Percentiles rank a stretch among this genome's conserved stretches.
Evolutionary conservation across 2,113 vertebrate genomes (phyloP).

Genomic region (Pithys albifrons): DNA sequence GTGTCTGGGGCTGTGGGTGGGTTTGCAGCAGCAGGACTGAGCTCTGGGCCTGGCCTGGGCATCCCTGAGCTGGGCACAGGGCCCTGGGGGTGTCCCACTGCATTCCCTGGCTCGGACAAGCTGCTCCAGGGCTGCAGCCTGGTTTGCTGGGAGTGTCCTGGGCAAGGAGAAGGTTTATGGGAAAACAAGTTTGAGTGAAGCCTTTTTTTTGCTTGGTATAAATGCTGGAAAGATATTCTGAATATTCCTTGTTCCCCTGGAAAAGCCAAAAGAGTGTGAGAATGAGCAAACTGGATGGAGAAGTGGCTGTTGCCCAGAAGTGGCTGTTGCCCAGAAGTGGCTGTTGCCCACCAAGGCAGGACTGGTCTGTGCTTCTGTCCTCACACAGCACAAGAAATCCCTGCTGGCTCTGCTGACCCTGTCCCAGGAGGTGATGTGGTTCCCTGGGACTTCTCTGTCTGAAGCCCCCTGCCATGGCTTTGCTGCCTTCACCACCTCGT

Average conservation of each 20-base stretch:
- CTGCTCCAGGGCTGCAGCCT: background rate
- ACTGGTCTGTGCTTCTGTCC: background rate
- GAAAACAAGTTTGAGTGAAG: background rate
- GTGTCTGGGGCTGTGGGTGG: fast-evolving
- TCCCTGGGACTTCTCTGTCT: background rate
- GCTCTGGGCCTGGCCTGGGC: background rate
- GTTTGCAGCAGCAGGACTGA: fast-evolving
- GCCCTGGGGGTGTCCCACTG: background rate
- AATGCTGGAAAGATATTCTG: background rate
- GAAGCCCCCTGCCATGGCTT: fast-evolving
- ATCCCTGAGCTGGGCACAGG: fast-evolving
- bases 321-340: background rate
- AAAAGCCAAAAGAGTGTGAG: background rate
- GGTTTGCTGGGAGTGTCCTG: background rate
- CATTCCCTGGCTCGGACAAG: fast-evolving
- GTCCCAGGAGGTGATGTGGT: fast-evolving
- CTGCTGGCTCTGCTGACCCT: background rate
- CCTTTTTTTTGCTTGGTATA: background rate
- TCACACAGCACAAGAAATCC: fast-evolving
- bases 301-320: background rate
- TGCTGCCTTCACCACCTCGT: background rate
- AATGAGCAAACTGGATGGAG: background rate
- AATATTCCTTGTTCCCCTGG: background rate
- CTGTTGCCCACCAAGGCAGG: background rate
- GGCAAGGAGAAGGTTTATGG: background rate